These are phyloP conservation scores for Macroglossus sobrinus DNA, from an alignment of 2,113 vertebrate species.

Conservation along the genomic window DNA sequence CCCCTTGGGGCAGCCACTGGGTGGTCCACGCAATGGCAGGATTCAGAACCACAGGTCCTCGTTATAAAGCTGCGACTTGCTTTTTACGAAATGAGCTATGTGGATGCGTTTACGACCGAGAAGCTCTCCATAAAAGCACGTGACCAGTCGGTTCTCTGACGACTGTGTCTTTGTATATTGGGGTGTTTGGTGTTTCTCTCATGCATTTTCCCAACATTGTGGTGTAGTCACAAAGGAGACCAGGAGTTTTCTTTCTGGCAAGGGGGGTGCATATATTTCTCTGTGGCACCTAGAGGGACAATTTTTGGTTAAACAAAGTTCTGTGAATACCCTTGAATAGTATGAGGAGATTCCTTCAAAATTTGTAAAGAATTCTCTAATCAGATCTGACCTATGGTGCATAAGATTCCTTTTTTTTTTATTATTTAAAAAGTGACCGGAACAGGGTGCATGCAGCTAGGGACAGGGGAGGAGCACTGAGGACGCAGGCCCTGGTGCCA, in stretches of 20 bases:
- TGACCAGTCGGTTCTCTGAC: background rate
- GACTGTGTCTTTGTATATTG: accelerated
- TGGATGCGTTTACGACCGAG: accelerated
- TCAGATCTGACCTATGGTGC: background rate
- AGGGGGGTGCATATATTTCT: background rate
- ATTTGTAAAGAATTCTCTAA: background rate
- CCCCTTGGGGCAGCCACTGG: background rate
- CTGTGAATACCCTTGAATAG: background rate
- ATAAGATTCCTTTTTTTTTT: background rate
- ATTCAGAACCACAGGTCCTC: background rate
- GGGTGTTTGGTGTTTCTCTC: accelerated
- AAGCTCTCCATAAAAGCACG: accelerated
- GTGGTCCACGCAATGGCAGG: background rate
- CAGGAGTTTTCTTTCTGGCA: background rate
- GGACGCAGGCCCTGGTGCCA: accelerated
- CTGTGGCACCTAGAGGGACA: background rate
- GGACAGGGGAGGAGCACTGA: accelerated
- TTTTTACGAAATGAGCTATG: accelerated
- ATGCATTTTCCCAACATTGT: too few relatives aligned
- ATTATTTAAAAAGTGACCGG: background rate
- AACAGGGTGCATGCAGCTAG: accelerated
- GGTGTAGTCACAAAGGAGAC: background rate
- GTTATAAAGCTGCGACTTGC: background rate
- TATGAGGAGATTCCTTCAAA: background rate
- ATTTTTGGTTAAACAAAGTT: background rate